Conservation (phyloP, 2,888 invertebrate species). For the Noctua fimbriata region DNA sequence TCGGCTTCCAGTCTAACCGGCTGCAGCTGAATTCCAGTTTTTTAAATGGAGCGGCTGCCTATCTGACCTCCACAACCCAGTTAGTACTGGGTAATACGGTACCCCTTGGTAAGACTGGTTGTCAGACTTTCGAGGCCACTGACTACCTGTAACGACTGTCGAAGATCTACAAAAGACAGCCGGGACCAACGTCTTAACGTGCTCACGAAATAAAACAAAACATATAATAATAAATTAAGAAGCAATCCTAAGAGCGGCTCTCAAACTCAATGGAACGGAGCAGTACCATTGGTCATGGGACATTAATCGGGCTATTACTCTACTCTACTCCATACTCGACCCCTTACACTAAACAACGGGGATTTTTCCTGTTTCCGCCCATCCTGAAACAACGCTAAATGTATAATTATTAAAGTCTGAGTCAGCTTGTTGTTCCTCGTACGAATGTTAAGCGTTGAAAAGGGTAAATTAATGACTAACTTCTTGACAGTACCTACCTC, state of each 20-base stretch:
- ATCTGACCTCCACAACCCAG: too few species aligned
- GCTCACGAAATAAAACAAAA: background rate
- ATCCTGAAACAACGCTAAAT: background rate
- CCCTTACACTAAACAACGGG: slow-evolving; percentile 26
- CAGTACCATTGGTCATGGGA: slow-evolving; percentile 44
- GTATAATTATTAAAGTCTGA: background rate
- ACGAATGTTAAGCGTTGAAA: slow-evolving; percentile 19
- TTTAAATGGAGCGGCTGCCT: too few species aligned
- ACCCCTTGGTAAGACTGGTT: too few species aligned
- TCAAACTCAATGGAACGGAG: slow-evolving; percentile 31
- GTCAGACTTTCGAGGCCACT: too few species aligned
- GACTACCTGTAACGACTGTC: too few species aligned
- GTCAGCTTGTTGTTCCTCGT: background rate
- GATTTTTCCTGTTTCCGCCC: slow-evolving; percentile 7
- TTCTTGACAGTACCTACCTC: slow-evolving; percentile 16
- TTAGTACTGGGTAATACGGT: too few species aligned
- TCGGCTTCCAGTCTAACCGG: too few species aligned
- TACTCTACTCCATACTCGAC: background rate
- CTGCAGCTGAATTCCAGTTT: too few species aligned
- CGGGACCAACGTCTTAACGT: too few species aligned
- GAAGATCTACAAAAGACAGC: too few species aligned
- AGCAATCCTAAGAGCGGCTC: slow-evolving; percentile 16
- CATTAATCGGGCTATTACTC: slow-evolving; percentile 37
- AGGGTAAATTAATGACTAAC: slow-evolving; percentile 13
- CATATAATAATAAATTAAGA: slow-evolving; percentile 23